phyloP scores from a whole-genome alignment of 2,888 invertebrate genomes.

The Trichogramma dendrolimi region DNA sequence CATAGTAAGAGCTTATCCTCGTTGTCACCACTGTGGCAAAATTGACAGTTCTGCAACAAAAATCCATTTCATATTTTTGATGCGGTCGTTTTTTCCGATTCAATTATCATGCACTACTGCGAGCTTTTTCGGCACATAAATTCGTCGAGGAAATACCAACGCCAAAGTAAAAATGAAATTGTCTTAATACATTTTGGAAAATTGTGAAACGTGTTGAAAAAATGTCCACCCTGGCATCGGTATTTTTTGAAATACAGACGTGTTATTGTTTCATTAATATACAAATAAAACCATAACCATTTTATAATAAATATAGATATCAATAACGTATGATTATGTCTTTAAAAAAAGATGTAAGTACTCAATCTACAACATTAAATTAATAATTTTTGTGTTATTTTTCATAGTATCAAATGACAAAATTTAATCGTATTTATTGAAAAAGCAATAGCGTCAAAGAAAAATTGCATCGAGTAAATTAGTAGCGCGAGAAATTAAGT shows the following conservation, averaged over 20 bases:
- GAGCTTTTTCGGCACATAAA: too few relatives aligned
- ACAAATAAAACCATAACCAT: too few relatives aligned
- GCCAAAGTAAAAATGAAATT: background rate
- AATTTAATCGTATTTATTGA: background rate
- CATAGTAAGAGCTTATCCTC: slow-evolving; percentile 92
- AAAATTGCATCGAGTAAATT: too few relatives aligned
- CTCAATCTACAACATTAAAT: too few relatives aligned
- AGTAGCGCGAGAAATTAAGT: background rate
- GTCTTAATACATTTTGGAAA: background rate
- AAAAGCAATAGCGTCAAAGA: slow-evolving; percentile 6
- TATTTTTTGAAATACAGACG: background rate
- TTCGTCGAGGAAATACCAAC: background rate
- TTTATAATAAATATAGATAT: too few relatives aligned
- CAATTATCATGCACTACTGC: background rate
- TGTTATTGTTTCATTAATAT: too few relatives aligned
- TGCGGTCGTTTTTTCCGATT: background rate
- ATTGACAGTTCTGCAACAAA: slow-evolving; percentile 85
- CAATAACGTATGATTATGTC: too few relatives aligned
- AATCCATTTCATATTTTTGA: slow-evolving; percentile 24
- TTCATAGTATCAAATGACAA: too few relatives aligned
- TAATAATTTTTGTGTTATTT: too few relatives aligned
- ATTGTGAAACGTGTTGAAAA: background rate
- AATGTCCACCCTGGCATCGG: background rate
- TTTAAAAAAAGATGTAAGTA: too few relatives aligned
- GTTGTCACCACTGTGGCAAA: slow-evolving; percentile 93